These are phyloP conservation scores for Cenopis cana DNA, from an alignment of 2,888 invertebrate genomes.

Conservation along the genomic window DNA sequence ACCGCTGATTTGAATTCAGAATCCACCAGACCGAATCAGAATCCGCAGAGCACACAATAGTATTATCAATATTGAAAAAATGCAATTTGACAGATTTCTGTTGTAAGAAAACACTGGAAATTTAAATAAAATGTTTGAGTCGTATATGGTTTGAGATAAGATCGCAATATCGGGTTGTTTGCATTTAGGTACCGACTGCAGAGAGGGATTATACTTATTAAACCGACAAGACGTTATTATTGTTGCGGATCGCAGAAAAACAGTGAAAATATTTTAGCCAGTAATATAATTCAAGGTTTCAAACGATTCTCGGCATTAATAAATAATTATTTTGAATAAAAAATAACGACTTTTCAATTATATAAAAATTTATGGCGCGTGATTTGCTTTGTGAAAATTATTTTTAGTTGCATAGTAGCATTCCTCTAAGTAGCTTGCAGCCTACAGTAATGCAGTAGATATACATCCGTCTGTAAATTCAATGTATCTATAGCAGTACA, in stretches of 20 bases:
- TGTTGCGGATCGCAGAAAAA: conserved; percentile 41
- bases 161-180: conserved; percentile 40
- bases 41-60: not conserved
- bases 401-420: no score
- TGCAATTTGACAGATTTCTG: conserved; percentile 20
- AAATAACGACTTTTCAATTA: no score
- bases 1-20: conserved; percentile 22
- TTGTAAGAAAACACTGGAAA: conserved; percentile 25
- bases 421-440: no score
- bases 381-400: no score
- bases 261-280: not conserved
- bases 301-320: not conserved
- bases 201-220: conserved; percentile 50
- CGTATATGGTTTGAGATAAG: conserved; percentile 27
- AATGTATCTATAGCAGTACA: no score
- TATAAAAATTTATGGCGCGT: no score
- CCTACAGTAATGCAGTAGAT: no score
- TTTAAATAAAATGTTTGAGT: conserved; percentile 38
- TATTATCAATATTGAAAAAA: conserved; percentile 31
- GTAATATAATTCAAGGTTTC: not conserved
- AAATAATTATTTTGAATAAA: not conserved
- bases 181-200: conserved; percentile 42
- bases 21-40: conserved; percentile 21
- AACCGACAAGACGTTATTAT: conserved; percentile 48
- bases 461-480: no score